These are phyloP conservation scores for Paradisaea rubra DNA, from an alignment of 2,113 vertebrate genomes.

Conservation along the genomic window DNA sequence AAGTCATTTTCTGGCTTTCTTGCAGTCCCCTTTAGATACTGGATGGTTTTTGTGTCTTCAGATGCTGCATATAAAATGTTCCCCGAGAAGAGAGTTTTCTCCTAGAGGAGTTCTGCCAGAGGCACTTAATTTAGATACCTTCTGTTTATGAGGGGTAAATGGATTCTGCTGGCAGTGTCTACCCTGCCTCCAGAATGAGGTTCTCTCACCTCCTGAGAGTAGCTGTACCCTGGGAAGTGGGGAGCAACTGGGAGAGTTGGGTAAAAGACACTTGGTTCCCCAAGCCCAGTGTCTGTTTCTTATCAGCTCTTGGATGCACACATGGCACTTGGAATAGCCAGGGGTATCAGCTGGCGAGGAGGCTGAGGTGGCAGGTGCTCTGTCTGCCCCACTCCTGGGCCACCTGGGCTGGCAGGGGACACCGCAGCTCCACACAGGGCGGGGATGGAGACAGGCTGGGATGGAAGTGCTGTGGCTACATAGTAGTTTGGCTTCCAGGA, in stretches of 20 bases:
- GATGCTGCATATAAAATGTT: background rate
- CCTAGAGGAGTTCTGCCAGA: background rate
- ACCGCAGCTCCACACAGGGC: fast-evolving
- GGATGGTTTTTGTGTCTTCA: background rate
- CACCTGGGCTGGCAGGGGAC: background rate
- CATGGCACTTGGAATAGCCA: fast-evolving
- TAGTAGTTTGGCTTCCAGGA: background rate
- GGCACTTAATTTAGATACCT: background rate
- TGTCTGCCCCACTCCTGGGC: background rate
- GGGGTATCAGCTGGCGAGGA: background rate
- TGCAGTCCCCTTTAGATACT: background rate
- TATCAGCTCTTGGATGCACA: background rate
- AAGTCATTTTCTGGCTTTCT: background rate
- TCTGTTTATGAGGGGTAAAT: background rate
- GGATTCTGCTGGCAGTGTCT: background rate
- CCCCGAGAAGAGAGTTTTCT: background rate
- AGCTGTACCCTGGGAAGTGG: background rate
- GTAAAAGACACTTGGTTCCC: background rate
- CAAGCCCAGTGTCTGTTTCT: background rate
- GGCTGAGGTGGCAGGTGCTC: background rate
- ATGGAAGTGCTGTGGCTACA: background rate
- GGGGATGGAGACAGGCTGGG: background rate
- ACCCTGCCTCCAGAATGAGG: background rate
- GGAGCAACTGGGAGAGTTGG: background rate
- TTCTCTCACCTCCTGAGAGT: background rate